phyloP scores from a whole-genome alignment of 2,113 vertebrate species.

The Papio anubis region DNA sequence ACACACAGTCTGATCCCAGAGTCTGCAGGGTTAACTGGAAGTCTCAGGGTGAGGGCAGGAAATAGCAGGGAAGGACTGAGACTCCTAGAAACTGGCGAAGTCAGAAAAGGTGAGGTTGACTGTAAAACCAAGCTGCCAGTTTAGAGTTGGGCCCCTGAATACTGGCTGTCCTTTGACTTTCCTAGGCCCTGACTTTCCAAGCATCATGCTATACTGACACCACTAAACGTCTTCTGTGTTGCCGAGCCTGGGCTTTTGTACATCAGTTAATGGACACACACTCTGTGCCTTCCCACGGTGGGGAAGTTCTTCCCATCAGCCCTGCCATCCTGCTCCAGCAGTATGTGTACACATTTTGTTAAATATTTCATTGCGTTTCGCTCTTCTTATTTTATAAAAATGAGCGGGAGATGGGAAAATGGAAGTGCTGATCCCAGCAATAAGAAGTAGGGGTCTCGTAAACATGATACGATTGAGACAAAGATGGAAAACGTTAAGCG shows the following conservation, averaged over 20 bases:
- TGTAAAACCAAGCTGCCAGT: not conserved
- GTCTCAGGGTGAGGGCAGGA: not conserved
- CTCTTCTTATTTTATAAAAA: slow-evolving; percentile 22
- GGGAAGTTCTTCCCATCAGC: not conserved
- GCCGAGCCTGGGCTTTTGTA: not conserved
- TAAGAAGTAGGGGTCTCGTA: not conserved
- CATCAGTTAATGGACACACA: accelerated
- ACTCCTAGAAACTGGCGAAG: not conserved
- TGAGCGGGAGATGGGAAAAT: not conserved
- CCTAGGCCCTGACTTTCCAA: not conserved
- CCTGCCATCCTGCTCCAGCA: not conserved
- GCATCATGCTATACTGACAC: no score
- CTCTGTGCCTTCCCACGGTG: not conserved
- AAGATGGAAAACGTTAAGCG: not conserved
- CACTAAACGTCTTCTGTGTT: accelerated
- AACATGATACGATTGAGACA: not conserved
- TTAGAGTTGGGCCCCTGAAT: not conserved
- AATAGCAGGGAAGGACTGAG: not conserved
- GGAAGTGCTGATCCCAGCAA: not conserved
- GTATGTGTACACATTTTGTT: not conserved
- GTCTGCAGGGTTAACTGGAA: not conserved
- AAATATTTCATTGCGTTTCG: slow-evolving; percentile 28
- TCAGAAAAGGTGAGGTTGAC: not conserved
- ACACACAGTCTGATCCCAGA: not conserved
- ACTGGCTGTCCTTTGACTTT: not conserved